Percentiles rank a stretch among this genome's conserved stretches.
phyloP scores from a whole-genome alignment of 2,113 vertebrate species.

The Euleptes europaea region DNA sequence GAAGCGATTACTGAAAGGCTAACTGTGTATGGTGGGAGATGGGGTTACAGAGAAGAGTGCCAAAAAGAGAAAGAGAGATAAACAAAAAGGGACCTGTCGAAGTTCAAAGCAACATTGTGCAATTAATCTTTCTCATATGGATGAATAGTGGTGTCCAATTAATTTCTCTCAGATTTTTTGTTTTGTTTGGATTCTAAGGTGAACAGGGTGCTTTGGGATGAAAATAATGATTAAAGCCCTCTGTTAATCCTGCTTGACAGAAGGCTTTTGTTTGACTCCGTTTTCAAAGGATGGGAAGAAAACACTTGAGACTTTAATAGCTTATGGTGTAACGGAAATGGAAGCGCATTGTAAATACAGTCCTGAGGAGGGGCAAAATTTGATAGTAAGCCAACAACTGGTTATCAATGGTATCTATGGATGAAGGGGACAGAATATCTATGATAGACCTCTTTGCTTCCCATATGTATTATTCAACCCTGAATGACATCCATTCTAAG shows the following conservation, averaged over 20 bases:
- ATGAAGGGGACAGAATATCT: no score
- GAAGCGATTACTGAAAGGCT: constrained; percentile 19
- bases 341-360: neutral
- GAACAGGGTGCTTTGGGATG: neutral
- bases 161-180: neutral
- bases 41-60: neutral
- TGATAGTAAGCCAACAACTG: no score
- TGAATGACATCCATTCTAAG: no score
- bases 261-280: no score
- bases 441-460: no score
- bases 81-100: neutral
- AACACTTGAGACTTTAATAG: neutral
- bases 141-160: neutral
- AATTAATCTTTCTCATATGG: neutral
- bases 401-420: no score
- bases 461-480: no score
- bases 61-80: neutral
- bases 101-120: neutral
- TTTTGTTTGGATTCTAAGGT: neutral
- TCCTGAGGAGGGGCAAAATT: no score
- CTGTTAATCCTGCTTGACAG: neutral
- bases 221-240: neutral
- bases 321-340: neutral
- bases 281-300: no score
- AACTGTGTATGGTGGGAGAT: constrained; percentile 11